Conservation (phyloP, 2,888 invertebrate genomes). For the Acrocyrtus sp. region DNA sequence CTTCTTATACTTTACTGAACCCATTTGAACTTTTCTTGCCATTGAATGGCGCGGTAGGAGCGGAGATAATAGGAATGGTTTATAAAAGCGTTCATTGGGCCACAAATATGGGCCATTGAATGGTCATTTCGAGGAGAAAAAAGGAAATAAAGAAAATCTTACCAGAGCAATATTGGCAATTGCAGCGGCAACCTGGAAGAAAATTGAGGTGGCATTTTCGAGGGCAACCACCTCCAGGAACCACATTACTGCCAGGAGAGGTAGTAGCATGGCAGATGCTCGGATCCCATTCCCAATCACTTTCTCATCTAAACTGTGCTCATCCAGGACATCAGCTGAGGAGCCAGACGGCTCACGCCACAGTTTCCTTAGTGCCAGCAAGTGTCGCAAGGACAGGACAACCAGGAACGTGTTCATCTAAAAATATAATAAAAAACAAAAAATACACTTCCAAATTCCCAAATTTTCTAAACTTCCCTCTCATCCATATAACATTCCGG, state of each 20-base stretch:
- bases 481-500: not conserved
- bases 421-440: too few species aligned
- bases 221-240: slow-evolving; percentile 79
- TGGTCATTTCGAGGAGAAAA: too few species aligned
- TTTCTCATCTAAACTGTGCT: slow-evolving; percentile 62
- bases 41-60: too few species aligned
- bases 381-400: slow-evolving; percentile 65
- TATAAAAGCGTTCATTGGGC: too few species aligned
- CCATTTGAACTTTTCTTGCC: too few species aligned
- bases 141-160: slow-evolving; percentile 53
- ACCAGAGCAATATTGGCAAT: slow-evolving; percentile 65
- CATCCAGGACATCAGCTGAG: slow-evolving; percentile 57
- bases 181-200: slow-evolving; percentile 65
- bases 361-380: slow-evolving; percentile 61
- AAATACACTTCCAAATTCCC: not conserved
- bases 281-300: slow-evolving; percentile 64
- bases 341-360: slow-evolving; percentile 62
- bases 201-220: slow-evolving; percentile 72
- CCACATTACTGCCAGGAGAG: slow-evolving; percentile 79
- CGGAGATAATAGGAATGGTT: too few species aligned
- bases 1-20: too few species aligned
- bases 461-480: not conserved
- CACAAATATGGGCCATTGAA: too few species aligned
- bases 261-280: slow-evolving; percentile 77
- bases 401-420: slow-evolving; percentile 67